These are phyloP conservation scores for Thecophora atra DNA, from an alignment of 2,888 invertebrate genomes.

Conservation along the genomic window DNA sequence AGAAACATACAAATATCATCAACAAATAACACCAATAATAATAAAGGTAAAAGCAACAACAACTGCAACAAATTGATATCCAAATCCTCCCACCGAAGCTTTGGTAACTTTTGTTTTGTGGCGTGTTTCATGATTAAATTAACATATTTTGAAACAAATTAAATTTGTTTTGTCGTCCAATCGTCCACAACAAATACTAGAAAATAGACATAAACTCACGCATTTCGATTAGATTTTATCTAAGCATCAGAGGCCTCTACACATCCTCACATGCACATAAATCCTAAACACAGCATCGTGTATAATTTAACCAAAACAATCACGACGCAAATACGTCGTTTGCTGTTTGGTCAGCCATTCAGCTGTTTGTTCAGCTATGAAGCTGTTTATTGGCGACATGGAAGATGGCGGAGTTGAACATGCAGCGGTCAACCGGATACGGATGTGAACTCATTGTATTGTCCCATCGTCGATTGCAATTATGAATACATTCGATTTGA, in stretches of 20 bases:
- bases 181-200: background rate
- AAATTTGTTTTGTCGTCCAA: background rate
- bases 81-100: too few relatives aligned
- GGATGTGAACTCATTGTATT: conserved; percentile 19
- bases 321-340: background rate
- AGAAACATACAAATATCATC: too few relatives aligned
- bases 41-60: background rate
- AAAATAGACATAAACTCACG: background rate
- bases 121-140: background rate
- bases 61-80: background rate
- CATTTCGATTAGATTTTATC: too few relatives aligned
- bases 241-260: background rate
- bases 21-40: too few relatives aligned
- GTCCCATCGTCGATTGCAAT: background rate
- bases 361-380: background rate
- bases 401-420: conserved; percentile 18
- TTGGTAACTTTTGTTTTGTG: too few relatives aligned
- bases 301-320: conserved; percentile 19
- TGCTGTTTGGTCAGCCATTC: background rate
- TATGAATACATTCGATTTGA: conserved; percentile 26
- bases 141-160: conserved; percentile 1
- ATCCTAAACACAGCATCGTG: background rate
- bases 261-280: background rate
- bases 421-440: conserved; percentile 20
- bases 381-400: background rate